These are phyloP conservation scores for Epistrophe eligans DNA, from an alignment of 2,888 invertebrate species.

Conservation along the genomic window DNA sequence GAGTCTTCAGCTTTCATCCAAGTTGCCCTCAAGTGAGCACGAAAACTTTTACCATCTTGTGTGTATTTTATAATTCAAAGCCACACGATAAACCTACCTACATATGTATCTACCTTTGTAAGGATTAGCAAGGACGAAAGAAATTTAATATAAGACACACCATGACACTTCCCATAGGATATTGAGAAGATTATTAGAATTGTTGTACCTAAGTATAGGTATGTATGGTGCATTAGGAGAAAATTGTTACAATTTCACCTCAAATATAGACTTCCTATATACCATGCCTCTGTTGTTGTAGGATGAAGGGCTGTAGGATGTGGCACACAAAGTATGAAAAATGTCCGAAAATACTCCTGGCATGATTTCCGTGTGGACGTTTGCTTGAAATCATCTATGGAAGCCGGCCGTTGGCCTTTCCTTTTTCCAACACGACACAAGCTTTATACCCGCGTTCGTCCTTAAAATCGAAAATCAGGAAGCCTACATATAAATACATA, in stretches of 20 bases:
- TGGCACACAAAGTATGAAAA: constrained; percentile 20
- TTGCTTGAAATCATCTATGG: background rate
- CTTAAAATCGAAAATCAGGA: constrained; percentile 19
- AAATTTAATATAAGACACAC: constrained; percentile 30
- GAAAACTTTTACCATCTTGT: constrained; percentile 66
- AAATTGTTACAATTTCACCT: constrained; percentile 66
- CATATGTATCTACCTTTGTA: background rate
- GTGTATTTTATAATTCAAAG: constrained; percentile 35
- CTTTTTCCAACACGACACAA: background rate
- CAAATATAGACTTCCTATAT: constrained; percentile 43
- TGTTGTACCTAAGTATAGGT: background rate
- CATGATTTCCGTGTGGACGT: constrained; percentile 24
- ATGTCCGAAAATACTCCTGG: constrained; percentile 49
- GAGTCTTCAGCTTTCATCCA: constrained; percentile 35
- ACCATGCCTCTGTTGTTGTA: constrained; percentile 17
- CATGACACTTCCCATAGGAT: constrained; percentile 17
- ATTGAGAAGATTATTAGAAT: constrained; percentile 39
- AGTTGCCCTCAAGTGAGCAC: constrained; percentile 63
- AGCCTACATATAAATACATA: background rate
- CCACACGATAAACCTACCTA: constrained; percentile 12
- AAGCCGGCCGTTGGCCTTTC: constrained; percentile 29
- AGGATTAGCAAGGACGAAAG: constrained; percentile 20
- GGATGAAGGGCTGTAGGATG: background rate
- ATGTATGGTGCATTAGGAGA: constrained; percentile 42
- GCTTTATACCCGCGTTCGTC: background rate